Base-by-base conservation (phyloP, 2,113 vertebrate genomes). In the Galeopterus variegatus region DNA sequence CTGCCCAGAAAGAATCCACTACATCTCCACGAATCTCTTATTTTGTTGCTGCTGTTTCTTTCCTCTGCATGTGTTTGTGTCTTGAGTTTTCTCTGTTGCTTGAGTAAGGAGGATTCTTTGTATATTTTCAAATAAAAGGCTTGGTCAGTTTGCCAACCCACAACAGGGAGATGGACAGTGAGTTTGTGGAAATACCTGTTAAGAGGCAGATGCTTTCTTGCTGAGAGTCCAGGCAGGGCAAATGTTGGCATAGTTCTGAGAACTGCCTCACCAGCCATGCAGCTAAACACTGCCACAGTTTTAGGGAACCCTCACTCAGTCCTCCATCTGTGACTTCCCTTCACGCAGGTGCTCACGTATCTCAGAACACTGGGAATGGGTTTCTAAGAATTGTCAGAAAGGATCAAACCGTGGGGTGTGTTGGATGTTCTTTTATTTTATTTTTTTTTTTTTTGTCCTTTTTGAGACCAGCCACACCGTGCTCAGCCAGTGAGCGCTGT, bases 271-370 rank as follows among this genome's bases (percentile, higher is more conserved):
- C 15, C 10, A 3, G 2, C 2, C n/a, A 54, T 4, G 33, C 45
- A 5, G 48, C 1, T 3, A 10, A 10, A 6, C 0, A 28, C 19
- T 3, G 85, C 48, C 28, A 5, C 3, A 1, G 41, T 45, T 45
- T 26, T 1, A 24, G 62, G 50, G 76, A 3, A 45, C 70, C 36
- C 50, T 23, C 36, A 8, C 36, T 58, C 24, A 15, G 58, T 45
- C 72, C 58, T 85, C 31, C 73, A 4, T 17, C 33, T 26, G n/a
- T 2, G 5, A 12, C 52, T 92, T 80, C 8, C 52, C n/a, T 52
- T 67, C 14, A 6, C 8, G 26, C n/a, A 11, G 60, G 24, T 41
- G 52, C 48, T 48, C 73, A 24, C 11, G 6, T 56, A 56, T 48
- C 69, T 56, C 50, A 23, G n/a, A 64, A 64, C 13, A 14, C 2